A percentile compares a stretch with the other conserved stretches of the same genome.
These are phyloP conservation scores for Ochotona curzoniae DNA, from an alignment of 2,113 vertebrate genomes.

Conservation along the genomic window DNA sequence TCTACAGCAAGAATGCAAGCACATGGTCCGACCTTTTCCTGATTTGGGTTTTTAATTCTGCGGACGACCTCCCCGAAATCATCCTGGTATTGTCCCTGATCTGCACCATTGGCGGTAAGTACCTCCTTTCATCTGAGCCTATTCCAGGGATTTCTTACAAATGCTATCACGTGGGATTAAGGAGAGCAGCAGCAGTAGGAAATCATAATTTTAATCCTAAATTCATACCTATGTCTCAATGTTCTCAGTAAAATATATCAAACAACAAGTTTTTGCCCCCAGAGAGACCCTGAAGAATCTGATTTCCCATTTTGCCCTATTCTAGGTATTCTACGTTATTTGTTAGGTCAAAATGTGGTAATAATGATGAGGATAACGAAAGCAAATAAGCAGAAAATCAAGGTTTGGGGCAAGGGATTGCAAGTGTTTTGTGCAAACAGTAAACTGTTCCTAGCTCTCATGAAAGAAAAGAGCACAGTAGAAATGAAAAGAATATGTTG, in stretches of 20 bases:
- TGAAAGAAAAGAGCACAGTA: not conserved
- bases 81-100: conserved; percentile 65
- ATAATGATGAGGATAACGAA: not conserved
- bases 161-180: not conserved
- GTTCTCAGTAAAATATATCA: not conserved
- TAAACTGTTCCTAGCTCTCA: not conserved
- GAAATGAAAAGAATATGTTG: not conserved
- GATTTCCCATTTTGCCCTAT: not conserved
- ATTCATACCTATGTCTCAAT: conserved; percentile 5
- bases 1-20: fast-evolving
- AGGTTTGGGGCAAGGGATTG: not conserved
- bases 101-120: conserved; percentile 73
- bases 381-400: conserved; percentile 5
- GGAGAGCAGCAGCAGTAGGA: not conserved
- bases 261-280: not conserved
- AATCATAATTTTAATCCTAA: conserved; percentile 40
- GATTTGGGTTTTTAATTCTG: not conserved
- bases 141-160: not conserved
- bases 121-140: not conserved
- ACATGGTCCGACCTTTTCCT: not conserved
- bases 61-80: conserved; percentile 61
- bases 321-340: not conserved
- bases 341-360: not conserved
- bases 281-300: not conserved
- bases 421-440: not conserved